Percentiles rank a stretch among this genome's conserved stretches.
Evolutionary conservation across 2,888 invertebrate species (phyloP).

Genomic region (Lasioglossum morio): DNA sequence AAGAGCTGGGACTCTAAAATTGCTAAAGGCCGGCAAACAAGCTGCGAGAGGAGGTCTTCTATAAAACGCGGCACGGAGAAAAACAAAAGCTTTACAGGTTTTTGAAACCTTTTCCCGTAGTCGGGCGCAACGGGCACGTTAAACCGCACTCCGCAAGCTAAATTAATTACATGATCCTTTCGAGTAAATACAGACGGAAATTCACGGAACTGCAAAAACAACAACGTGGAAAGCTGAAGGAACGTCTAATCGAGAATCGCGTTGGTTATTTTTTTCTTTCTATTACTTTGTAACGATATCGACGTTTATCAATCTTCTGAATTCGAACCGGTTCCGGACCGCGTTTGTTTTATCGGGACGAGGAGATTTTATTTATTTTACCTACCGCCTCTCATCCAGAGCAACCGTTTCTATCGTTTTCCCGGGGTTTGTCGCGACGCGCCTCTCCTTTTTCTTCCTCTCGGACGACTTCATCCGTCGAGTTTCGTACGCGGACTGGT

Average conservation of each 20-base stretch:
- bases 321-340: background rate
- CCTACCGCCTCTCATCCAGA: background rate
- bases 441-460: constrained; percentile 2
- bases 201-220: background rate
- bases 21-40: background rate
- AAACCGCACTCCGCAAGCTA: background rate
- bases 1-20: background rate
- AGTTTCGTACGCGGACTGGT: constrained; percentile 52
- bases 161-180: background rate
- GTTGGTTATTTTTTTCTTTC: background rate
- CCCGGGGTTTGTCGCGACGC: background rate
- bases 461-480: constrained; percentile 51
- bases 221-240: background rate
- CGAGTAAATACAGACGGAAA: background rate
- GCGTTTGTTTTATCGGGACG: background rate
- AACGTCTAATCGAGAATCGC: background rate
- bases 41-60: background rate
- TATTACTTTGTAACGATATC: background rate
- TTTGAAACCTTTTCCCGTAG: background rate
- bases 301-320: background rate
- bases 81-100: background rate
- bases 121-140: background rate
- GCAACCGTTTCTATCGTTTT: background rate
- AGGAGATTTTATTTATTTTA: constrained; percentile 7
- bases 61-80: background rate